Conservation (phyloP, 1,140 invertebrate genomes). For the Leptinotarsa lineolata region DNA sequence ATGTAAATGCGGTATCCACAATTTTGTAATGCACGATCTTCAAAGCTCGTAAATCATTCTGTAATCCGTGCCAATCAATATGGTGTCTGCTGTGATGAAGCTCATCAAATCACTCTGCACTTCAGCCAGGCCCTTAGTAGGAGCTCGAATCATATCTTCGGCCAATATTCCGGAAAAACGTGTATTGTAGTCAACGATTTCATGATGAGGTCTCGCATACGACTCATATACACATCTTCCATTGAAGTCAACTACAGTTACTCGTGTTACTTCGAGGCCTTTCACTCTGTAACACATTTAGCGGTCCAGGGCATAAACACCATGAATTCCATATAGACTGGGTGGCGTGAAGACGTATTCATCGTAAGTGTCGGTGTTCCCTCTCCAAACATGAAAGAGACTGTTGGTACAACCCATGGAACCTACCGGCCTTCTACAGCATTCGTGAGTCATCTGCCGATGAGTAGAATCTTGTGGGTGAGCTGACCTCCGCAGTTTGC, state of each 20-base stretch:
- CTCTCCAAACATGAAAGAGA: slow-evolving; percentile 76
- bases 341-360: slow-evolving; percentile 65
- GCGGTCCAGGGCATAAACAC: slow-evolving; percentile 84
- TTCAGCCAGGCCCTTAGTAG: slow-evolving; percentile 69
- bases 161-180: slow-evolving; percentile 84
- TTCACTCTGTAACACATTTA: slow-evolving; percentile 88
- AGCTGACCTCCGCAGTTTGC: slow-evolving; percentile 60
- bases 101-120: slow-evolving; percentile 84
- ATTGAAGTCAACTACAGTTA: slow-evolving; percentile 76
- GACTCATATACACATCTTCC: slow-evolving; percentile 78
- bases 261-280: slow-evolving; percentile 81
- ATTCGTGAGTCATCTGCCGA: slow-evolving; percentile 54
- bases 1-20: slow-evolving; percentile 86
- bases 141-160: slow-evolving; percentile 23
- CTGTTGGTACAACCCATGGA: slow-evolving; percentile 66
- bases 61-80: slow-evolving; percentile 94
- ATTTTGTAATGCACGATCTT: slow-evolving; percentile 82
- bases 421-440: slow-evolving; percentile 57
- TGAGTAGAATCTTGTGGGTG: slow-evolving; percentile 13
- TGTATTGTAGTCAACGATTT: slow-evolving; percentile 86
- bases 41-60: slow-evolving; percentile 89
- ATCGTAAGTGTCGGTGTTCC: slow-evolving; percentile 71
- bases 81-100: slow-evolving; percentile 80
- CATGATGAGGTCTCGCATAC: slow-evolving; percentile 73
- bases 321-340: slow-evolving; percentile 54